Evolutionary conservation across 2,113 vertebrate genomes (phyloP), one percentile per base, ranked within the genome.

Genomic region (Turnix velox): DNA sequence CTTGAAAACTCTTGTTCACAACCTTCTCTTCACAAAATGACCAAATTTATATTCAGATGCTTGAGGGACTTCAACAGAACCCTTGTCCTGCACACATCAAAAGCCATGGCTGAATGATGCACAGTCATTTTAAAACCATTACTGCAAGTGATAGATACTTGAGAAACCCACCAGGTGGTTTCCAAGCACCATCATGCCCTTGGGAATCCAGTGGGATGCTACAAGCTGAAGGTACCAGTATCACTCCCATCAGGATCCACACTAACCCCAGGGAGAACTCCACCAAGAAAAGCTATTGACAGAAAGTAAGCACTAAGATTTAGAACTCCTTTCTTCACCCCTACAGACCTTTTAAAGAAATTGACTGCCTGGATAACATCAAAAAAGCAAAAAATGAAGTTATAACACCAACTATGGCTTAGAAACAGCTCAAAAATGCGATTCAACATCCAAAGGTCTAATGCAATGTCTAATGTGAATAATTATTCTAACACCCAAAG

Each of bases 181-280:
- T 45, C 18, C 28, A 40, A 45, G 20, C 19, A 12, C 3, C 40
- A 4, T 20, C 6, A 10, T 7, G 28, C 10, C 7, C 4, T 4
- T 43, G 22, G 1, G 18, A 35, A 17, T 2, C 1, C 55, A 37
- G 30, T 18, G 18, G 2, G 7, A 22, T 2, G 40, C 0, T 8
- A 10, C 49, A 79, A 25, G 49, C 15, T 39, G 12, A 42, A 49
- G 30, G 33, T 7, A 4, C 13, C 2, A 0, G n/a, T 30, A 14
- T 22, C 4, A 4, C 78, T 61, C 25, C 59, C 72, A 27, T 4
- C 1, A 1, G 11, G 18, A 2, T 46, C 61, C 49, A n/a, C 33
- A 7, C 13, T 12, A 31, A 17, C 10, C 11, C 40, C 45, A 25
- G 20, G 33, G 14, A 58, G 13, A 78, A 8, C 12, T 27, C 15